These are phyloP conservation scores for Mycteria americana DNA, from an alignment of 2,797 vertebrate species.

Conservation along the genomic window DNA sequence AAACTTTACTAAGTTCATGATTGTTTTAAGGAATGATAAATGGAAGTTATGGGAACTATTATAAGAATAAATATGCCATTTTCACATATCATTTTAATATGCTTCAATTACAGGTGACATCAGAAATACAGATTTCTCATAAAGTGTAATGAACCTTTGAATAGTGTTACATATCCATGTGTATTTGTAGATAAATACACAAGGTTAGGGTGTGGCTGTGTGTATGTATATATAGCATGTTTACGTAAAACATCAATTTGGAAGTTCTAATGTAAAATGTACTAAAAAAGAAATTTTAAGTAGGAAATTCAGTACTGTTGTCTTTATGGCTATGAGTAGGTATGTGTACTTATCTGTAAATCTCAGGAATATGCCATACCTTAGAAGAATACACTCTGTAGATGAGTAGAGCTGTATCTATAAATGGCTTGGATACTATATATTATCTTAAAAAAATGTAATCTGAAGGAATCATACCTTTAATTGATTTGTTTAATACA, in stretches of 20 bases:
- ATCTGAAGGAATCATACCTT: neutral
- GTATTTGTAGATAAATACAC: neutral
- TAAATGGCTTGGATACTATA: neutral
- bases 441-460: neutral
- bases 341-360: neutral
- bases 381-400: neutral
- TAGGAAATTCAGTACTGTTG: neutral
- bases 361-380: neutral
- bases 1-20: neutral
- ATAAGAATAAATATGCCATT: neutral
- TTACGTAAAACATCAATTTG: neutral
- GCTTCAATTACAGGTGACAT: neutral
- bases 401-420: neutral
- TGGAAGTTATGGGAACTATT: neutral
- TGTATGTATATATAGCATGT: neutral
- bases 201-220: accelerated
- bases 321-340: neutral
- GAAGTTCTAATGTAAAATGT: neutral
- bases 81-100: neutral
- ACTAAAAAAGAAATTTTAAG: neutral
- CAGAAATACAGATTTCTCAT: neutral
- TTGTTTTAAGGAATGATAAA: neutral
- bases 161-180: neutral
- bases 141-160: neutral
- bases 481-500: neutral